Conservation (phyloP, 1,140 invertebrate species). For the Drosophila guanche region DNA sequence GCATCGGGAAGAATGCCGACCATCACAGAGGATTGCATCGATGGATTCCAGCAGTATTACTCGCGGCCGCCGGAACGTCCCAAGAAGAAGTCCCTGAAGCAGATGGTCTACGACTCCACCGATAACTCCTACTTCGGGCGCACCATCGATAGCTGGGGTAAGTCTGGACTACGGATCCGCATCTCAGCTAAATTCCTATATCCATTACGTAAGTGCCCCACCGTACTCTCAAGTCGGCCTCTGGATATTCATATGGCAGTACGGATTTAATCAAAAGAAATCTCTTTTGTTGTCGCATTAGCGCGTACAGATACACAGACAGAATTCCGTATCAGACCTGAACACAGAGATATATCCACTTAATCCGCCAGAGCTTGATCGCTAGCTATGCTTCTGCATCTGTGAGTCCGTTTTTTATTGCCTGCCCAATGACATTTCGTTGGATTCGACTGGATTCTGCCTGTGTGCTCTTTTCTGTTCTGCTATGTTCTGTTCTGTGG, state of each 20-base stretch:
- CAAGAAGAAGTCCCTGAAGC: constrained; percentile 85
- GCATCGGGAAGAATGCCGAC: constrained; percentile 67
- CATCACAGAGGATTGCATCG: constrained; percentile 84
- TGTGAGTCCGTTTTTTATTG: constrained; percentile 49
- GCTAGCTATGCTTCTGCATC: constrained; percentile 31
- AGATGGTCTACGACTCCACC: constrained; percentile 88
- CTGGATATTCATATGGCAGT: constrained; percentile 20
- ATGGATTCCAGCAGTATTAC: constrained; percentile 87
- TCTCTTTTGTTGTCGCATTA: constrained; percentile 52
- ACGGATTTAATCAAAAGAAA: constrained; percentile 43
- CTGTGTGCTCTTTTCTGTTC: constrained; percentile 36
- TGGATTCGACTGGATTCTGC: constrained; percentile 8
- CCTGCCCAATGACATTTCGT: constrained; percentile 34
- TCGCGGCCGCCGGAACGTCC: constrained; percentile 85
- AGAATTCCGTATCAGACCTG: constrained; percentile 36
- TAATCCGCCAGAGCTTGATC: constrained; percentile 6
- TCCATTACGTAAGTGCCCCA: constrained; percentile 49
- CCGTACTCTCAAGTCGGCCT: neutral
- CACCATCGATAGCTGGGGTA: constrained; percentile 89
- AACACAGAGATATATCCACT: constrained; percentile 24
- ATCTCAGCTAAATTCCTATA: constrained; percentile 1
- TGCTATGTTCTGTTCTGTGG: constrained; percentile 44
- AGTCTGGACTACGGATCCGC: constrained; percentile 81
- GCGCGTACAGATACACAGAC: constrained; percentile 20
- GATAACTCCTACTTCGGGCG: constrained; percentile 88